Base-by-base conservation (phyloP, 1,140 invertebrate genomes). In the Diabrotica virgifera region DNA sequence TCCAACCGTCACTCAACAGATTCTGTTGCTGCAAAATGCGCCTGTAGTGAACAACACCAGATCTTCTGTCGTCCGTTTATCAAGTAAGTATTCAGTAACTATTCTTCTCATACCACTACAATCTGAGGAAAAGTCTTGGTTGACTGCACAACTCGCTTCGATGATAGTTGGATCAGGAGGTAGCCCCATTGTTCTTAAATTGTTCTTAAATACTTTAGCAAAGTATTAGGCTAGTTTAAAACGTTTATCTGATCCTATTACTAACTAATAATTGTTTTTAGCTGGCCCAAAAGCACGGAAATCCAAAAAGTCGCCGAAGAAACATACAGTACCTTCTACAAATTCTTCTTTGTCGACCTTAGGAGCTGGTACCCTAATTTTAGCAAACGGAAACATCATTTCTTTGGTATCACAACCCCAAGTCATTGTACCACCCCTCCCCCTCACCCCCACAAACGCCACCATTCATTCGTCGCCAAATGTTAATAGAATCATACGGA, bases 331-430 rank as follows among this genome's bases (percentile, higher is more conserved):
- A n/a, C 63, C 72, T 37, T 64, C 70, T 14, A 63, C 64, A 13
- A 63, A 60, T 61, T 24, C 51, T 46, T 14, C 60, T 35, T 13
- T 70, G 57, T 53, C 63, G 62, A 35, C 63, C 12, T 53, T 77
- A 24, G 67, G 72, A 52, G 56, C 76, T 8, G 75, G 76, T 57
- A 77, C 75, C 9, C 63, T 77, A 68, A 68, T 77, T 35, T 63
- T 77, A 58, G 63, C 75, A 3, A 76, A 77, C 64, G 75, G 75
- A 46, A 72, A 64, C 37, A 59, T 76, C 13, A 59, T 75, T 24
- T 75, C 75, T 8, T 59, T 75, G n/a, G 37, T 73, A 57, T 70
- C 67, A 50, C 70, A 65, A 64, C 61, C 68, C 50, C 70, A 70
- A 57, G 54, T 55, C 5, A 36, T 68, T 5, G 54, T 62, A 46